These are phyloP conservation scores for Nyctereutes procyonoides DNA, from an alignment of 2,113 vertebrate genomes.

Conservation along the genomic window DNA sequence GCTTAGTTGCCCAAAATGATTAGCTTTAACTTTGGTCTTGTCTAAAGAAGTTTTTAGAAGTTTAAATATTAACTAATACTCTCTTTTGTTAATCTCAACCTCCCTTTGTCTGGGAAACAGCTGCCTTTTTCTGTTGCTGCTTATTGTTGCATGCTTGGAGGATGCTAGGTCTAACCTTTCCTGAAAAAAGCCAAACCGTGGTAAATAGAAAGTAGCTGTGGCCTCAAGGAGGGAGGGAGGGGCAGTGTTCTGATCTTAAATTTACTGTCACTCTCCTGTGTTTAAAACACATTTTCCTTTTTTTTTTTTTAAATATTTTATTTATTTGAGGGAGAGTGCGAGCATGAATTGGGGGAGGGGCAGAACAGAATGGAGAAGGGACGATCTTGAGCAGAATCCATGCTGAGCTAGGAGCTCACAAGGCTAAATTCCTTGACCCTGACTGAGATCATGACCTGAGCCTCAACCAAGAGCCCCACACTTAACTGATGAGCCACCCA, in stretches of 20 bases:
- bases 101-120: not conserved
- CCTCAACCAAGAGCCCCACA: not conserved
- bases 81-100: not conserved
- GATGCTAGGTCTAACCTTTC: not conserved
- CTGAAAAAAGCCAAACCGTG: not conserved
- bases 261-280: not conserved
- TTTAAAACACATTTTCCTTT: constrained; percentile 15
- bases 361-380: not conserved
- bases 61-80: not conserved
- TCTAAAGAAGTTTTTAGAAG: constrained; percentile 25
- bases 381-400: not conserved
- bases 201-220: not conserved
- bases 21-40: not conserved
- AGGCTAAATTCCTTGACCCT: not conserved
- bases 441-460: not conserved
- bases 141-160: not conserved
- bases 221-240: not conserved
- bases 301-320: not conserved
- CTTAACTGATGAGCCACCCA: not conserved
- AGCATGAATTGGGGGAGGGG: not conserved
- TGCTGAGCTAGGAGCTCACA: not conserved
- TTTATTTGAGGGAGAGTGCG: too few species aligned
- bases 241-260: constrained; percentile 6
- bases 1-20: not conserved
- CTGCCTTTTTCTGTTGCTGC: not conserved